Evolutionary conservation across 2,797 vertebrate genomes (phyloP), one percentile per base, ranked within the genome.

Genomic region (Thripadectes ignobilis): DNA sequence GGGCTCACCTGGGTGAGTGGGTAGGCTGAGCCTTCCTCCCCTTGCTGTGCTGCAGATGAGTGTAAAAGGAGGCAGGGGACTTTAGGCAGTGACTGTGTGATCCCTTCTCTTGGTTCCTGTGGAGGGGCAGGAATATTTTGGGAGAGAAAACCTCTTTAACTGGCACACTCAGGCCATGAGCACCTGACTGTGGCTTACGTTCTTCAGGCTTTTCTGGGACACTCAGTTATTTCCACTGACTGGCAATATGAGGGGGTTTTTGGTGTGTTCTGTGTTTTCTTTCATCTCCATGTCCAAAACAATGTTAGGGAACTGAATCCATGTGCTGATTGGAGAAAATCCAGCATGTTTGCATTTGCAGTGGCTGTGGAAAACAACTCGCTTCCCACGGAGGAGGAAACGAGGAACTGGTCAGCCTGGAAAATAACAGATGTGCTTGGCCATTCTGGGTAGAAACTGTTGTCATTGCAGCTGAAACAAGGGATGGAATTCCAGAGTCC

Each of bases 191-290:
- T 3, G 7, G 32, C 67, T 66, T 18, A 13, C 4, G 3, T 39
- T 55, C 86, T 46, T 91, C 75, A 23, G 87, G 39, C 75, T 77
- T 95, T 96, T 92, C 87, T 94, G 82, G 93, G 95, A 54, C 91
- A 38, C 89, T 32, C 51, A 16, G 5, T 71, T 22, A 54, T 61
- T 83, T 55, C 78, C 46, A 7, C n/a, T 78, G 68, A 4, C 72
- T 68, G 82, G 39, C 43, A 48, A 7, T 1, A 0, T 1, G 6
- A 48, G 19, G 3, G 19, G 21, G 7, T 48, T 59, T 82, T 87
- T 23, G 16, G n/a, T 61, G 30, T 24, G 0, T 87, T 92, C 81
- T 74, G 68, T 52, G 45, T 95, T 92, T 85, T 76, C 71, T 91
- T 87, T 88, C 34, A 68, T 88, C 73, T 83, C 46, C 15, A 1